A percentile compares a stretch with the other conserved stretches of the same genome.
These are phyloP conservation scores for Gryon sp. DNA, from an alignment of 1,140 invertebrate genomes.

Conservation along the genomic window DNA sequence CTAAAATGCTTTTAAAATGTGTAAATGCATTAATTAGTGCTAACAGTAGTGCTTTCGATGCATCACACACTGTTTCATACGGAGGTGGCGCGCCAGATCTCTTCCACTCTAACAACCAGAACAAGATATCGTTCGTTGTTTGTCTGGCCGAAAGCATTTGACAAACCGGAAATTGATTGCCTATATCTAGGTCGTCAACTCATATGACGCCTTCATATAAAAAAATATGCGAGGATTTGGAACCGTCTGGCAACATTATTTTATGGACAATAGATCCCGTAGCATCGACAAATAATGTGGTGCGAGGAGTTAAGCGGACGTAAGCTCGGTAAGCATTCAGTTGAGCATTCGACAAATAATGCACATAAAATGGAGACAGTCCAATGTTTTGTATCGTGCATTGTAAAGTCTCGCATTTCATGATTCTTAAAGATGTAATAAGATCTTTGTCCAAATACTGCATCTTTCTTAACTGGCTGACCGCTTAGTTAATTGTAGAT, in stretches of 20 bases:
- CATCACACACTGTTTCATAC: constrained; percentile 33
- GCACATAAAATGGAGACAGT: constrained; percentile 15
- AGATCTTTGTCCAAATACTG: background rate
- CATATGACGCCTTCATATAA: constrained; percentile 40
- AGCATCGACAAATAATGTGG: constrained; percentile 32
- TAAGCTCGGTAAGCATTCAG: constrained; percentile 19
- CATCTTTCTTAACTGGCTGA: background rate
- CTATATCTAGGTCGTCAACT: background rate
- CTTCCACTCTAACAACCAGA: constrained; percentile 36
- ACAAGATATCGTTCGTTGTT: constrained; percentile 17
- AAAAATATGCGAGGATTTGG: constrained; percentile 35
- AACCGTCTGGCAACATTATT: background rate
- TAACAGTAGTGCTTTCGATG: constrained; percentile 28
- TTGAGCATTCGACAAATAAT: constrained; percentile 33
- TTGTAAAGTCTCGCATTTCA: background rate
- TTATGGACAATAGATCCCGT: constrained; percentile 23
- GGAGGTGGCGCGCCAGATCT: constrained; percentile 27
- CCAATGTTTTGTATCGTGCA: constrained; percentile 14
- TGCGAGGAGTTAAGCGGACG: background rate
- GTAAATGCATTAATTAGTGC: constrained; percentile 20
- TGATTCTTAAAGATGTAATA: background rate
- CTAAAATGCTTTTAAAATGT: constrained; percentile 2
- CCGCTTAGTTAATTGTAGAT: background rate
- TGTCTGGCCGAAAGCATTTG: constrained; percentile 51
- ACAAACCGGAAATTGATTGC: constrained; percentile 23